Evolutionary conservation across 2,113 vertebrate species (phyloP).

Genomic region (Conger conger): DNA sequence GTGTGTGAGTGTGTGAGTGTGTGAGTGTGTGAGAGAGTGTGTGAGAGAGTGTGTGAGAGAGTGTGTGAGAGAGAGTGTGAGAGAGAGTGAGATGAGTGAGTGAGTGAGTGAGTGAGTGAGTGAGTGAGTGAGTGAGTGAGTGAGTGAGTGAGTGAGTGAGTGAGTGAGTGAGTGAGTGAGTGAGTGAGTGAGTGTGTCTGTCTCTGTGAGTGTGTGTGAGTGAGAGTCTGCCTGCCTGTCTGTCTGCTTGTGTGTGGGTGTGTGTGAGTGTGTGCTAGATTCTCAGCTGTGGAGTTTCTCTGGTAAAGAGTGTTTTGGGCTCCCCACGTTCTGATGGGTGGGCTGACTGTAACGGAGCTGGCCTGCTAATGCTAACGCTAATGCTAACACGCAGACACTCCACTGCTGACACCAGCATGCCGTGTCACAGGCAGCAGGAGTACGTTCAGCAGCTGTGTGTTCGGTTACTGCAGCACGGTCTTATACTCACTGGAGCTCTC

Average conservation of each 20-base stretch:
- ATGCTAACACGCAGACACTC: background rate
- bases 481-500: background rate
- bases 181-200: background rate
- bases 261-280: background rate
- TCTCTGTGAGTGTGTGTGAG: background rate
- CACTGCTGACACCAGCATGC: background rate
- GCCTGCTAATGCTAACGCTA: too few species aligned
- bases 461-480: background rate
- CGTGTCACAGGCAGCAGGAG: background rate
- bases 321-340: background rate
- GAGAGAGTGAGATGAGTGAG: too few species aligned
- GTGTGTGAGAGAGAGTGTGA: background rate
- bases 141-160: background rate
- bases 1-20: background rate
- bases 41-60: background rate
- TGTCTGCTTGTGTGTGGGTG: background rate
- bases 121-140: background rate
- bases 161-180: too few species aligned
- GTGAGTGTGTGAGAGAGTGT: too few species aligned
- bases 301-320: background rate
- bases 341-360: background rate
- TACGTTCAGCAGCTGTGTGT: background rate
- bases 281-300: background rate
- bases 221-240: background rate
- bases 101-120: background rate